Conservation (phyloP, 2,888 invertebrate genomes). For the Strigamia maritima region DNA sequence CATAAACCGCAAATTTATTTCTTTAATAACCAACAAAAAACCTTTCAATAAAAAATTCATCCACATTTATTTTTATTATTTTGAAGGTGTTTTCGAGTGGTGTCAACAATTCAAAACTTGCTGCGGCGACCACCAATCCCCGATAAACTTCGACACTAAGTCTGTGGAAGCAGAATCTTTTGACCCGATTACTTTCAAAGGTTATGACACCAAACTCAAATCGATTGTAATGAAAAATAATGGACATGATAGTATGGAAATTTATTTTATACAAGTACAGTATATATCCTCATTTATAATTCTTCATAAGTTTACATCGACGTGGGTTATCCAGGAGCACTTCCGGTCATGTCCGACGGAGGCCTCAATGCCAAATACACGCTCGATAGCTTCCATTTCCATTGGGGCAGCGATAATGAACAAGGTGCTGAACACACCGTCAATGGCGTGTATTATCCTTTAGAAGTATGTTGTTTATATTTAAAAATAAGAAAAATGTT, state of each 20-base stretch:
- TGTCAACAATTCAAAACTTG: not conserved
- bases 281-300: not conserved
- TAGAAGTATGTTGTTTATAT: not conserved
- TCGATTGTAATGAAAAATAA: constrained; percentile 62
- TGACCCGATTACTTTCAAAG: constrained; percentile 58
- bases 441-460: not conserved
- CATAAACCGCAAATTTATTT: no score
- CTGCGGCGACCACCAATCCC: constrained; percentile 63
- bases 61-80: not conserved
- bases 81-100: not conserved
- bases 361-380: not conserved
- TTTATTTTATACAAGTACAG: constrained; percentile 31
- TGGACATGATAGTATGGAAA: constrained; percentile 64
- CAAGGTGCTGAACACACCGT: not conserved
- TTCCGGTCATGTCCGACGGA: not conserved
- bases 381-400: not conserved
- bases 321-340: not conserved
- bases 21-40: no score
- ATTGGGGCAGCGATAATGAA: not conserved
- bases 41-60: no score
- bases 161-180: constrained; percentile 57
- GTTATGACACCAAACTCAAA: constrained; percentile 58
- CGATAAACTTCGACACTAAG: constrained; percentile 66
- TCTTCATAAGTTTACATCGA: not conserved
- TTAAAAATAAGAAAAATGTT: no score